Evolutionary conservation across 2,797 vertebrate genomes (phyloP), one percentile per base, ranked within the genome.

Genomic region (Odontamblyopus lacepedii): DNA sequence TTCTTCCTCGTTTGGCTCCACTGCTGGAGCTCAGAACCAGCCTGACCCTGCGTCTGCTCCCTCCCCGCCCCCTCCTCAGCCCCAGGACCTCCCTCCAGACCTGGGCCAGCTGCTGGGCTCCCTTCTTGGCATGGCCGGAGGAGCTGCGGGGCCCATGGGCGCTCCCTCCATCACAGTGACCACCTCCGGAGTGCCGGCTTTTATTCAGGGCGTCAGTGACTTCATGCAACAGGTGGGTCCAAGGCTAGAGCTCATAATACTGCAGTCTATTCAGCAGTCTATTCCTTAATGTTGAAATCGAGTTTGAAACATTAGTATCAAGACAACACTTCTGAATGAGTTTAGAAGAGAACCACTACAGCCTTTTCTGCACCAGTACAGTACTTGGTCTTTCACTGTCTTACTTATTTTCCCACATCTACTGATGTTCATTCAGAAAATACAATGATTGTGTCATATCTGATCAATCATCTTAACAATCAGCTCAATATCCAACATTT

Each of bases 141-240:
- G 92, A 6, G 65, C 76, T 0, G 81, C 12, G 1, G 86, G 83
- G 5, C 65, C 88, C 1, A 83, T 71, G 1, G 87, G 82, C 7
- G 78, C 90, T 59, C 95, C 96, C 2, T 95, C 95, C 5, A 95
- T 97, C 78, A 95, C 95, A 0, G 94, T 96, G 79, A 95, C 95
- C 0, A 93, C 95, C 76, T 95, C 96, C 0, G 95, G 96, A 0
- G 93, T 96, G 19, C 96, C 96, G 0, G 89, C 94, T 23, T 96
- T 98, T 80, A 93, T 98, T 67, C 96, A 97, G 82, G 96, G 96
- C 76, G 92, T 98, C 89, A 93, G 92, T 1, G 96, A 97, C 29
- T 96, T 97, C 78, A 92, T 97, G 82, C 96, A 91, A 66, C 91
- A 97, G 95, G 96, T 96, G 59, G 19, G 15, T 9, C 5, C 18